Evolutionary conservation across 1,140 invertebrate species (phyloP).

Genomic region (Drosophila leontia): DNA sequence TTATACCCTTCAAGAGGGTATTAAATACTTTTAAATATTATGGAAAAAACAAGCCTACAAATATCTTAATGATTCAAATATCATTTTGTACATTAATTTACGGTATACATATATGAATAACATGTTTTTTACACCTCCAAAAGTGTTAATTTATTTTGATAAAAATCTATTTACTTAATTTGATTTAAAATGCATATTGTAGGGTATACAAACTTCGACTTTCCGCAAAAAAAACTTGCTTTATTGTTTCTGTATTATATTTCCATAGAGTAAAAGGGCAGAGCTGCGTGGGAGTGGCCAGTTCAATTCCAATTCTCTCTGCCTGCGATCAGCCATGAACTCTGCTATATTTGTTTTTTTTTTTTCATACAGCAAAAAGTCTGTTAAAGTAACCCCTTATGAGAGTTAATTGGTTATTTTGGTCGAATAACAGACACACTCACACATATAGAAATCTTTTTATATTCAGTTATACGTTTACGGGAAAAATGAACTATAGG

Average conservation of each 20-base stretch:
- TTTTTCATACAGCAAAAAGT: neutral
- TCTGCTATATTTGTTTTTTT: slow-evolving; percentile 8
- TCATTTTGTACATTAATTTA: neutral
- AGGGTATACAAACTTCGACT: neutral
- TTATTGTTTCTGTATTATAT: slow-evolving; percentile 6
- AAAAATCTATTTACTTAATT: neutral
- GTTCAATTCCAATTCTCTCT: slow-evolving; percentile 14
- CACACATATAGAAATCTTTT: too few relatives aligned
- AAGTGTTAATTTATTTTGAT: neutral
- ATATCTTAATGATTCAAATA: too few relatives aligned
- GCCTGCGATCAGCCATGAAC: slow-evolving; percentile 67
- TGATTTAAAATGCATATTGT: neutral
- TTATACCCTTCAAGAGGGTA: neutral
- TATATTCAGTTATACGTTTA: too few relatives aligned
- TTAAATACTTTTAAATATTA: neutral
- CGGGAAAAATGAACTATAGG: too few relatives aligned
- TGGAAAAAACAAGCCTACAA: too few relatives aligned
- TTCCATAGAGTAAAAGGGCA: slow-evolving; percentile 50
- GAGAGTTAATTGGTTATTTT: neutral
- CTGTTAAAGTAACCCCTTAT: slow-evolving; percentile 1
- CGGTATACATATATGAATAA: too few relatives aligned
- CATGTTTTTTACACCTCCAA: neutral
- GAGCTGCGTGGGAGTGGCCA: slow-evolving; percentile 65
- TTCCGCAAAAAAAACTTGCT: neutral
- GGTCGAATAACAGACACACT: neutral